Conservation (phyloP, 2,888 invertebrate species). For the Augiades crinisus region DNA sequence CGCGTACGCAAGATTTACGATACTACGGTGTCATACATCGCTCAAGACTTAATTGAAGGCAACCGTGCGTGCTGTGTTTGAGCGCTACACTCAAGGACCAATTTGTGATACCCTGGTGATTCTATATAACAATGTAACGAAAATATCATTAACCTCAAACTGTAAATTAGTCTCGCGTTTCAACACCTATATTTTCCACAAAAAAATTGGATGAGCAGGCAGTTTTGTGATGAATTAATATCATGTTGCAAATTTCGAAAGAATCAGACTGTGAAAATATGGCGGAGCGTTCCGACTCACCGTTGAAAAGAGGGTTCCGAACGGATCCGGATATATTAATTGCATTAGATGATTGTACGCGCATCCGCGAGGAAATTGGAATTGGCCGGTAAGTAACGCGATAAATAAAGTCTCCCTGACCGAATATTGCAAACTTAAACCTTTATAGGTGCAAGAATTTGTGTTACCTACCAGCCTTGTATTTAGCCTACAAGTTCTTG, state of each 20-base stretch:
- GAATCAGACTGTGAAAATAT: conserved; percentile 26
- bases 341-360: conserved; percentile 50
- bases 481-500: too few relatives aligned
- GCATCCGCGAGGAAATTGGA: conserved; percentile 63
- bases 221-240: conserved; percentile 3
- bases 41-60: conserved; percentile 47
- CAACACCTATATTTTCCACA: conserved; percentile 1
- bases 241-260: conserved; percentile 18
- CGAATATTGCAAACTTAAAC: too few relatives aligned
- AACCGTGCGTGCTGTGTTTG: conserved; percentile 48
- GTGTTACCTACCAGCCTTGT: too few relatives aligned
- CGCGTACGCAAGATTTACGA: conserved; percentile 41
- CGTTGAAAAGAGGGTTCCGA: conserved; percentile 38
- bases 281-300: conserved; percentile 15
- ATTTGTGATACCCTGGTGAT: conserved; percentile 19
- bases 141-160: background rate
- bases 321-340: conserved; percentile 56
- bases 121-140: conserved; percentile 6
- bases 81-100: conserved; percentile 18
- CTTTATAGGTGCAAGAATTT: too few relatives aligned
- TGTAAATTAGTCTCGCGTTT: background rate
- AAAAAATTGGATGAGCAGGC: background rate
- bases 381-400: conserved; percentile 33
- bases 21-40: conserved; percentile 47
- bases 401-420: conserved; percentile 1